Percentiles rank a stretch among this genome's conserved stretches.
These are phyloP conservation scores for Solenopsis fugax DNA, from an alignment of 1,140 invertebrate species.

Conservation along the genomic window DNA sequence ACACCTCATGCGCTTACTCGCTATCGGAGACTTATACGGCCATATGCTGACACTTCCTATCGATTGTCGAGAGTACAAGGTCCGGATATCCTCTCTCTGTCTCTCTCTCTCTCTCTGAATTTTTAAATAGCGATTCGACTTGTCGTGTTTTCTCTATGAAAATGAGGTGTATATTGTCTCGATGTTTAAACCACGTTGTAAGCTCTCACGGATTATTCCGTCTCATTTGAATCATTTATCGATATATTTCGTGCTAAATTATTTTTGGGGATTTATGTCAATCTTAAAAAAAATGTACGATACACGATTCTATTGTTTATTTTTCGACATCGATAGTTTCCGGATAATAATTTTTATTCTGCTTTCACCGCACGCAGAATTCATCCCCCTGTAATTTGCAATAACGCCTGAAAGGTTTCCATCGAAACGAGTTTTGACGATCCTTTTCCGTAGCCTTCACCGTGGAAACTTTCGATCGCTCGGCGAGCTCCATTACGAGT, in stretches of 20 bases:
- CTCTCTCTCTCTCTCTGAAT: background rate
- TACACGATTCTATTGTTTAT: conserved; percentile 20
- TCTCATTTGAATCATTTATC: background rate
- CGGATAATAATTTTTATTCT: conserved; percentile 19
- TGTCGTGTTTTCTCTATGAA: background rate
- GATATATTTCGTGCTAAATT: background rate
- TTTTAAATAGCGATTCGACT: conserved; percentile 12
- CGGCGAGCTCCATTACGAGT: conserved; percentile 58
- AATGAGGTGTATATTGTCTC: background rate
- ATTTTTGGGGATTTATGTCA: background rate
- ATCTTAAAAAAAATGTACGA: background rate
- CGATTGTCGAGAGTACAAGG: conserved; percentile 24
- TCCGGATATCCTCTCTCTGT: conserved; percentile 21
- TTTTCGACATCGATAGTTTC: background rate
- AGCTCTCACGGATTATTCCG: background rate
- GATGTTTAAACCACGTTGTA: background rate
- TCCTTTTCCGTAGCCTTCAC: conserved; percentile 43
- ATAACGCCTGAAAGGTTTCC: conserved; percentile 66
- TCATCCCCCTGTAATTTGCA: conserved; percentile 55
- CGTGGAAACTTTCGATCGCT: conserved; percentile 62
- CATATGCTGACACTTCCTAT: conserved; percentile 17
- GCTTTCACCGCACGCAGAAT: conserved; percentile 57
- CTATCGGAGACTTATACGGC: conserved; percentile 44
- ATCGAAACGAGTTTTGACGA: conserved; percentile 59
- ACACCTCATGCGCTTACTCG: conserved; percentile 9